Percentiles rank a stretch among this genome's conserved stretches.
Evolutionary conservation across 1,140 invertebrate species (phyloP).

Genomic region (Nymphalis io): DNA sequence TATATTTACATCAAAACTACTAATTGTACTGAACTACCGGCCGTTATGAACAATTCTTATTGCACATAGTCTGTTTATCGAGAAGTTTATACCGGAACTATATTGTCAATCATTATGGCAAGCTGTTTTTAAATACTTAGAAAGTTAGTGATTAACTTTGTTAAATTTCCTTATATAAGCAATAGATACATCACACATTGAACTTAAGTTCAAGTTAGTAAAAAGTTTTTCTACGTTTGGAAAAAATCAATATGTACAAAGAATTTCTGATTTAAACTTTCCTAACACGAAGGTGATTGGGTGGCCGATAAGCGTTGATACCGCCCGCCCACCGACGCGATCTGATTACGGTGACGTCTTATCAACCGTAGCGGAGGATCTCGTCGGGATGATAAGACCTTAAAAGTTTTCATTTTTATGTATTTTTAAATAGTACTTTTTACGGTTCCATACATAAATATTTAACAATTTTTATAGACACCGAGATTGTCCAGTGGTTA

Average conservation of each 20-base stretch:
- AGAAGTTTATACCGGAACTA: no score
- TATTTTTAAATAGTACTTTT: neutral
- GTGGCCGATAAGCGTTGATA: constrained; percentile 2
- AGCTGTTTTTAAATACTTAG: no score
- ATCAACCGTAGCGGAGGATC: neutral
- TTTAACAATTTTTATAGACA: no score
- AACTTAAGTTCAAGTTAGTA: neutral
- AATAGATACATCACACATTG: neutral
- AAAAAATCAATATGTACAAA: constrained; percentile 8
- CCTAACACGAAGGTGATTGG: constrained; percentile 4
- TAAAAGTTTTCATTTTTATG: neutral
- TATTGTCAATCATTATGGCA: no score
- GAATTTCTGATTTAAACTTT: constrained; percentile 1
- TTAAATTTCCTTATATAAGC: no score
- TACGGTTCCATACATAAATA: neutral
- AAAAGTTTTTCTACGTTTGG: neutral
- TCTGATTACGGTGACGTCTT: constrained; percentile 4
- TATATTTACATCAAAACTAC: no score
- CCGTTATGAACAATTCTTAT: no score
- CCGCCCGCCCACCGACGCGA: constrained; percentile 8
- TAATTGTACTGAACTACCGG: no score
- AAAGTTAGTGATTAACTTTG: no score
- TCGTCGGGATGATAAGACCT: neutral
- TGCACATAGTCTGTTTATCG: no score
- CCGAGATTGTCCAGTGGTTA: no score